Base-by-base conservation (phyloP, 2,888 invertebrate genomes). In the Esperia sulphurella region DNA sequence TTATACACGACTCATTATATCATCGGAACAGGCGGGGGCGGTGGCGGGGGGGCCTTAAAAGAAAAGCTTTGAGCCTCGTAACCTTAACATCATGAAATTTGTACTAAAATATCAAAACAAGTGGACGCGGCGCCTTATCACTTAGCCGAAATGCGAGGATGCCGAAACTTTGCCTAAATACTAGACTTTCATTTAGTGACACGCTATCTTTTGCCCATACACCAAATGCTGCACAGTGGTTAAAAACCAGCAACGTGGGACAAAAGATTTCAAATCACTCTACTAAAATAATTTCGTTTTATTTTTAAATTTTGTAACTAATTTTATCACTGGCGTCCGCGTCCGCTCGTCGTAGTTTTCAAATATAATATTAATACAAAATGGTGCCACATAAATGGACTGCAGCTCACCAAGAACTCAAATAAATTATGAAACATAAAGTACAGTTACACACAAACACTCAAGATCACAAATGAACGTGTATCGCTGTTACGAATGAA, bases 81-180 rank as follows among this genome's bases (percentile, higher is more conserved):
- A 88, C 82, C 88, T 89, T 89, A 88, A 88, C 83, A 84, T 87
- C 85, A 79, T 87, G 88, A 87, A 89, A 89, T 89, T 89, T 89
- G 89, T 89, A 89, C 89, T 89, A 89, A 89, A 88, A 89, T 85
- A 87, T 87, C 87, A 79, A 79, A 79, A 79, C 82, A 68, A 82
- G 83, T 81, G 83, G 82, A 83, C 86, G 83, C 88, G 83, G 83
- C 66, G 78, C 80, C 75, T 75, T 76, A 83, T 79, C 78, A 87
- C 88, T 89, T 89, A 89, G 87, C 87, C 89, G 81, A 87, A 89
- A 88, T 89, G 89, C 89, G 89, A 89, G 89, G 89, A 88, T 85
- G 77, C 87, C 89, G 87, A 88, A 89, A 85, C 72, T 81, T 82
- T 76, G 83, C 86, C 88, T 88, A 88, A 88, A 88, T 72, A 83